phyloP scores from a whole-genome alignment of 2,113 vertebrate species.

The Cyphomyrus discorhynchus region DNA sequence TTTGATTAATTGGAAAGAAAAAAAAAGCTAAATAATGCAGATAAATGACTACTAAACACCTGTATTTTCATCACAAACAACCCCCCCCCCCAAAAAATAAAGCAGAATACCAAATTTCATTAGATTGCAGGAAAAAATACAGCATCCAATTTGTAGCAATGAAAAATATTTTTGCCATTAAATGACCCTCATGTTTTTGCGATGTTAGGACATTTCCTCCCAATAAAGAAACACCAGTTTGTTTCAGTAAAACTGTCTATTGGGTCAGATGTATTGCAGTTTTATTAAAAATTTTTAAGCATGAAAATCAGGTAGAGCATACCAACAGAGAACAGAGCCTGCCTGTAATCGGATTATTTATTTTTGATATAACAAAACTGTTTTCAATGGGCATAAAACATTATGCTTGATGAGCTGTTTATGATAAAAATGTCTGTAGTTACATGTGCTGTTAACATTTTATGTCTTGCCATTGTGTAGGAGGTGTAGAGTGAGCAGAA shows the following conservation, averaged over 20 bases:
- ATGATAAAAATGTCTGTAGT: not conserved
- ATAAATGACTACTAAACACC: not conserved
- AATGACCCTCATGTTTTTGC: not conserved
- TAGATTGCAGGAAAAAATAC: not conserved
- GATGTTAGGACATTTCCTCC: not conserved
- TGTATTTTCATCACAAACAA: not conserved
- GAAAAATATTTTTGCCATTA: not conserved
- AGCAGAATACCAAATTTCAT: not conserved
- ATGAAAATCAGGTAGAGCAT: not conserved
- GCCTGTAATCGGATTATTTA: not conserved
- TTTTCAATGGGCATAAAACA: not conserved
- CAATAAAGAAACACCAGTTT: not conserved
- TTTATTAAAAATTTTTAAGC: not conserved
- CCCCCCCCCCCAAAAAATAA: not conserved
- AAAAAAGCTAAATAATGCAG: too few species aligned
- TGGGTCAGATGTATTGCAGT: not conserved
- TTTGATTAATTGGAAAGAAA: too few species aligned
- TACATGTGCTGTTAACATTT: not conserved
- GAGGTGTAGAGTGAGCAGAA: not conserved
- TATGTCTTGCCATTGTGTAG: not conserved
- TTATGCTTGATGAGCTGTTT: not conserved
- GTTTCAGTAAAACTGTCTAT: not conserved
- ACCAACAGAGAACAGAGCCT: not conserved
- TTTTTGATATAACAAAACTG: not conserved
- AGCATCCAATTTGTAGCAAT: not conserved